Evolutionary conservation across 1,140 invertebrate genomes (phyloP).

Genomic region (Drosophila arizonae): DNA sequence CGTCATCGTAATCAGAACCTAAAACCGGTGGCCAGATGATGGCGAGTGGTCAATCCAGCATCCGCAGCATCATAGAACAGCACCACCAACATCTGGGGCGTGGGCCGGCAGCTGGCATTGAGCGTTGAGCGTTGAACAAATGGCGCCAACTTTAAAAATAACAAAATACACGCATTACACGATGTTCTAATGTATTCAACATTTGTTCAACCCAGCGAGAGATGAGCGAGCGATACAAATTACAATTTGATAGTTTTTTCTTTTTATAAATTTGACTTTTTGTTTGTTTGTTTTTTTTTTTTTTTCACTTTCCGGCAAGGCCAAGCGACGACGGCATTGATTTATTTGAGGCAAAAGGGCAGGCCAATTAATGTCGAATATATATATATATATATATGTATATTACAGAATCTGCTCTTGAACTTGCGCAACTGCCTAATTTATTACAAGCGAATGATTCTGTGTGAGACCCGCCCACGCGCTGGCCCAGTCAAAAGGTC

Average conservation of each 20-base stretch:
- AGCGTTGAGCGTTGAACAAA: not conserved
- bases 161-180: slow-evolving; percentile 35
- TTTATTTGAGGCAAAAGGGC: slow-evolving; percentile 48
- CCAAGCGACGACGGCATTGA: slow-evolving; percentile 50
- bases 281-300: not conserved
- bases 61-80: slow-evolving; percentile 11
- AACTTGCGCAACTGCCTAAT: slow-evolving; percentile 64
- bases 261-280: not conserved
- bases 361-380: slow-evolving; percentile 59
- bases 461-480: slow-evolving; percentile 17
- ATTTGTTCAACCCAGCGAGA: not conserved
- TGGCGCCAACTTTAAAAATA: slow-evolving; percentile 70
- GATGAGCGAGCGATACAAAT: slow-evolving; percentile 25
- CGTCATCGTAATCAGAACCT: slow-evolving; percentile 30
- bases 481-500: slow-evolving; percentile 12
- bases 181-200: slow-evolving; percentile 6
- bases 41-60: slow-evolving; percentile 46
- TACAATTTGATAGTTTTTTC: slow-evolving; percentile 48
- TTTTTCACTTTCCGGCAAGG: slow-evolving; percentile 19
- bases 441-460: slow-evolving; percentile 65
- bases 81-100: slow-evolving; percentile 66
- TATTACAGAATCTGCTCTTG: slow-evolving; percentile 55
- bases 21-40: slow-evolving; percentile 53
- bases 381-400: not conserved
- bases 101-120: slow-evolving; percentile 53